Evolutionary conservation across 2,888 invertebrate species (phyloP).

Genomic region (Drosophila hamatofila): DNA sequence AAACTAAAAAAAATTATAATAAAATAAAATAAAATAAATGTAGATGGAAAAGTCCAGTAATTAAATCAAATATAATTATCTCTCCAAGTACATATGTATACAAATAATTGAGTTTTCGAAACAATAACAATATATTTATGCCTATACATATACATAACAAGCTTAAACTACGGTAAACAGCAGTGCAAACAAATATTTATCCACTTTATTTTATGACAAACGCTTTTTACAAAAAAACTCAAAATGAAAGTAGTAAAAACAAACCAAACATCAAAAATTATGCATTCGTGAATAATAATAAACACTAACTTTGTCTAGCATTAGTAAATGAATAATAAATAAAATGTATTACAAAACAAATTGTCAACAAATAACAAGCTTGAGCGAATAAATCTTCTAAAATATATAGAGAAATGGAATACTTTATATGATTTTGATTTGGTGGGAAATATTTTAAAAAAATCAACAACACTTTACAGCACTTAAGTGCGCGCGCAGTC

Average conservation of each 20-base stretch:
- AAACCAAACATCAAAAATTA: conserved; percentile 36
- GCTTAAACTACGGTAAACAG: conserved; percentile 63
- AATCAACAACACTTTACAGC: conserved; percentile 1
- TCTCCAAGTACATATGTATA: conserved; percentile 50
- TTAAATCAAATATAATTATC: conserved; percentile 20
- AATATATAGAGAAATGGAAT: not conserved
- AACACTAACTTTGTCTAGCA: conserved; percentile 73
- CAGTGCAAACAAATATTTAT: conserved; percentile 71
- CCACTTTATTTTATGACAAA: conserved; percentile 74
- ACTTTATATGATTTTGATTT: not conserved
- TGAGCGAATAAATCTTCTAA: conserved; percentile 69
- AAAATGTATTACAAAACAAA: conserved; percentile 65
- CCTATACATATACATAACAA: conserved; percentile 47
- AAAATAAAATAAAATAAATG: conserved; percentile 16
- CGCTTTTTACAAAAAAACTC: conserved; percentile 68
- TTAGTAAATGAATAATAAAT: conserved; percentile 72
- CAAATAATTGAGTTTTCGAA: conserved; percentile 55
- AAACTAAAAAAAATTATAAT: conserved; percentile 14
- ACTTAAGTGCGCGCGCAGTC: not conserved
- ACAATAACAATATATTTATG: conserved; percentile 30
- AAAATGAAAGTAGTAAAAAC: conserved; percentile 13
- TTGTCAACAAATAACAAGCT: conserved; percentile 73
- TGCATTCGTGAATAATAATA: conserved; percentile 50
- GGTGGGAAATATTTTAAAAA: not conserved
- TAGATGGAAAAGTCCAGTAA: conserved; percentile 32